Base-by-base conservation (phyloP, 2,888 invertebrate genomes). In the Melieria omissa region DNA sequence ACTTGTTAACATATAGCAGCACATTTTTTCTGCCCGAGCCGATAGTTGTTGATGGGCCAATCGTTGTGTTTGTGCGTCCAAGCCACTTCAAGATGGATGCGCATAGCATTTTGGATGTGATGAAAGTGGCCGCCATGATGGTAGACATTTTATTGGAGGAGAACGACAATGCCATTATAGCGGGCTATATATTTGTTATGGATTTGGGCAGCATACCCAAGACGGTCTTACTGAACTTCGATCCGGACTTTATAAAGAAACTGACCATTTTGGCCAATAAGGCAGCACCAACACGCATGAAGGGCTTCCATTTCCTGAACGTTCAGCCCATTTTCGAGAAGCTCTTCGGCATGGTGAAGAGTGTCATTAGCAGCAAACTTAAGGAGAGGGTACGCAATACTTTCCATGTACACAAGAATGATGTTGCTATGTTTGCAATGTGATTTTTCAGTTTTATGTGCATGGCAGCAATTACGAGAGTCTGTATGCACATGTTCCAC, bases 361-460 rank as follows among this genome's bases (percentile, higher is more conserved):
- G 88, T 60, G 89, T 92, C 74, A 85, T 92, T 81, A 89, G 89
- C 65, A 89, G 90, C 63, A 92, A 92, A 81, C 84, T 91, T 76
- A 89, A 88, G 78, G 88, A 89, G 65, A 86, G 91, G 80, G 91
- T 92, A 85, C 86, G 88, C 85, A 8, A 54, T 9, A 9, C n/a
- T 10, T 57, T 9, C 41, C 14, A 57, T 9, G 2, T 57, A 57
- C 10, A 10, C 41, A 54, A 14, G 41, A 9, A 16, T 49, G 4
- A 29, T 29, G 29, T 3, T 29, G 29, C 2, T 29, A 29, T 42
- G 5, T 44, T 55, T 65, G 44, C 45, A 16, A n/a, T 54, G 29
- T 29, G 29, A 1, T 12, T 49, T 49, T 49, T n/a, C 45, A 91
- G 91, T 77, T 90, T 65, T 87, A 85, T 83, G 86, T 90, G 55